Conservation (phyloP, 92 coral and sea anemone species). For the Hydrozoanthus gracilis region DNA sequence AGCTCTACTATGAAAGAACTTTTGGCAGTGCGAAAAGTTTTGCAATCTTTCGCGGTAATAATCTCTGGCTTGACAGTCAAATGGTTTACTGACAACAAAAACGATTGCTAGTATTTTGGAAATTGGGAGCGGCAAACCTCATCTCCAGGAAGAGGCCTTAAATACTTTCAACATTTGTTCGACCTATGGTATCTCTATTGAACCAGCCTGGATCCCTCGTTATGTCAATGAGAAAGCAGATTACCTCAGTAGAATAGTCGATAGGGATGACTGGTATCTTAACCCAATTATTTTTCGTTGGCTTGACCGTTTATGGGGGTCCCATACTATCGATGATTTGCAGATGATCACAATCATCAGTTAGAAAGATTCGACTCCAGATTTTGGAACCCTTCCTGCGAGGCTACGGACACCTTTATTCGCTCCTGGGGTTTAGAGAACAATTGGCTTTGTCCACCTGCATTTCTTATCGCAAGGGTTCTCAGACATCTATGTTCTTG, state of each 20-base stretch:
- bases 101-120: conserved; percentile 62
- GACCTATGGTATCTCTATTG: neutral
- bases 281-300: conserved; percentile 24
- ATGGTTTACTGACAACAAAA: conserved; percentile 65
- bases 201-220: conserved; percentile 64
- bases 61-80: no score
- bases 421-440: no score
- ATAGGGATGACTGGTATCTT: conserved; percentile 67
- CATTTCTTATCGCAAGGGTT: no score
- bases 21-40: conserved; percentile 38
- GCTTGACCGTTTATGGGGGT: no score
- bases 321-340: no score
- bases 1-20: conserved; percentile 24
- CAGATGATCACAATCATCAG: no score
- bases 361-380: no score
- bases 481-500: no score
- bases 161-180: neutral
- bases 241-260: neutral
- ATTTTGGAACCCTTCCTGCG: no score
- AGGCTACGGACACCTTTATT: no score
- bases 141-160: conserved; percentile 50
- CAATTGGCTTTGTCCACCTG: no score
- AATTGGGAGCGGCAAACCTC: conserved; percentile 46
- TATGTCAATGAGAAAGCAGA: conserved; percentile 52
- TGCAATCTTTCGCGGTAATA: neutral